These are phyloP conservation scores for Drosophila bocki DNA, from an alignment of 1,140 invertebrate genomes.

Conservation along the genomic window DNA sequence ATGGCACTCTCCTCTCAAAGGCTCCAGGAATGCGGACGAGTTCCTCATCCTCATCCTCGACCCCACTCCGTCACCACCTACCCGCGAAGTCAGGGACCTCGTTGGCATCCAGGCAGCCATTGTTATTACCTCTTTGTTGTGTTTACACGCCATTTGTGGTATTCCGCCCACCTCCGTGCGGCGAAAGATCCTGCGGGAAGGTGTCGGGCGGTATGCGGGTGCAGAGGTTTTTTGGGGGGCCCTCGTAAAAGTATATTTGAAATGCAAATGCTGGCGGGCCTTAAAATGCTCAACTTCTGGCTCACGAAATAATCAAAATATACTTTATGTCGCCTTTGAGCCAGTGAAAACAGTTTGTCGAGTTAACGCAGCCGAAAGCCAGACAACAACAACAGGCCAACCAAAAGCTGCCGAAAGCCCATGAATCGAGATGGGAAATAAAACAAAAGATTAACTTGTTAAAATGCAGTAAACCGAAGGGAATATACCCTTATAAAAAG, in stretches of 20 bases:
- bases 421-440: constrained; percentile 52
- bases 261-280: constrained; percentile 71
- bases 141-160: constrained; percentile 81
- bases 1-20: constrained; percentile 19
- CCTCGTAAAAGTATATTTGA: constrained; percentile 76
- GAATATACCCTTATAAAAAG: constrained; percentile 1
- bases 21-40: constrained; percentile 55
- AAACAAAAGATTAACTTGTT: constrained; percentile 30
- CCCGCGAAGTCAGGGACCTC: constrained; percentile 36
- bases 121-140: constrained; percentile 83
- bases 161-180: constrained; percentile 65
- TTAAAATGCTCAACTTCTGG: constrained; percentile 69
- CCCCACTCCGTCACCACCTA: neutral
- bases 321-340: constrained; percentile 69
- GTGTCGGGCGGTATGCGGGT: constrained; percentile 41
- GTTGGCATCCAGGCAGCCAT: constrained; percentile 58
- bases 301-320: constrained; percentile 78
- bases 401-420: constrained; percentile 37
- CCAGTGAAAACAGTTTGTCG: constrained; percentile 50
- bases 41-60: neutral
- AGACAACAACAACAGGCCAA: constrained; percentile 14
- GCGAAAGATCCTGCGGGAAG: constrained; percentile 33
- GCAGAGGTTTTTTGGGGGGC: constrained; percentile 4
- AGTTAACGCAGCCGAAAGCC: constrained; percentile 40
- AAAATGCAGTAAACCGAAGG: constrained; percentile 7